A percentile compares a stretch with the other conserved stretches of the same genome.
Conservation (phyloP, 2,888 invertebrate species). For the Caenorhabditis macrosperma region DNA sequence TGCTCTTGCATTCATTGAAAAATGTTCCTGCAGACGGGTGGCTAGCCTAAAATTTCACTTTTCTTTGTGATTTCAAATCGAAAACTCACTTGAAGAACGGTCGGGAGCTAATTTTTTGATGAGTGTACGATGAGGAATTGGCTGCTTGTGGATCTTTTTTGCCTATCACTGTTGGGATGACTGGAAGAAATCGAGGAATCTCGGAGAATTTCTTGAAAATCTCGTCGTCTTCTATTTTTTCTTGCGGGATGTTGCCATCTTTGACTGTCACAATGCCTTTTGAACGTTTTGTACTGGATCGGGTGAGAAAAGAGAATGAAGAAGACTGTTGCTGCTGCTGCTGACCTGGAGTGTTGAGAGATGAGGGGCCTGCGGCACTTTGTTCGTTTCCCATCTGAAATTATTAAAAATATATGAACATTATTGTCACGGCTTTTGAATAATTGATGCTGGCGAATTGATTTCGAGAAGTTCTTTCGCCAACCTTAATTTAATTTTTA, state of each 20-base stretch:
- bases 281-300: conserved; percentile 62
- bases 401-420: neutral
- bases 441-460: too few species aligned
- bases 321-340: conserved; percentile 23
- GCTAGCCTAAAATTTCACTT: conserved; percentile 58
- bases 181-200: conserved; percentile 71
- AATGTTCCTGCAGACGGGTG: conserved; percentile 73
- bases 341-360: conserved; percentile 29
- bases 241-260: conserved; percentile 62
- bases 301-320: conserved; percentile 73
- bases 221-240: conserved; percentile 62
- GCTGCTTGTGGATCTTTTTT: conserved; percentile 44
- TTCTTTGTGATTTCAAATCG: neutral
- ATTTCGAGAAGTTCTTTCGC: too few species aligned
- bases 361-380: conserved; percentile 32
- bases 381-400: conserved; percentile 71
- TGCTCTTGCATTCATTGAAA: conserved; percentile 64
- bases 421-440: too few species aligned
- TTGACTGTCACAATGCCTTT: conserved; percentile 65
- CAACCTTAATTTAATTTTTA: conserved; percentile 33
- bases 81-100: conserved; percentile 58
- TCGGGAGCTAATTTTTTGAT: conserved; percentile 54
- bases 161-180: conserved; percentile 64
- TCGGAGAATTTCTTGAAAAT: conserved; percentile 65
- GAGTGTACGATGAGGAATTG: conserved; percentile 9